phyloP scores from a whole-genome alignment of 1,140 invertebrate species.

The Venturia canescens region DNA sequence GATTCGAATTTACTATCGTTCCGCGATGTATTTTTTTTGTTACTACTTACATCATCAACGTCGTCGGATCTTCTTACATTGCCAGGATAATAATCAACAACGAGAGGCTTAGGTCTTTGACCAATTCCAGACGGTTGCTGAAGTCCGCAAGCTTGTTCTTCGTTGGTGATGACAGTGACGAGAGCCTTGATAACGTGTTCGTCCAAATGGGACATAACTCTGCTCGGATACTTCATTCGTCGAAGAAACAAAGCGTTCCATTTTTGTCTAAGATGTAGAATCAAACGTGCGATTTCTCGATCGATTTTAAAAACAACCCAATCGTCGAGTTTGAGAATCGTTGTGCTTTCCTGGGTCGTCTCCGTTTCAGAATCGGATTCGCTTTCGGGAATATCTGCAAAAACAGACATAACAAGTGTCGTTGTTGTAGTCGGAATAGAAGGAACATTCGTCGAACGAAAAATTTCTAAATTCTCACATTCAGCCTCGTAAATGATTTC shows the following conservation, averaged over 20 bases:
- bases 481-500: constrained; percentile 79
- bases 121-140: constrained; percentile 87
- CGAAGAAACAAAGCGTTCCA: constrained; percentile 87
- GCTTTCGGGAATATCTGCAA: constrained; percentile 70
- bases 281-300: constrained; percentile 81
- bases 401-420: constrained; percentile 62
- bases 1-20: too few species aligned
- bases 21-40: background rate
- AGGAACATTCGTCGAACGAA: constrained; percentile 1
- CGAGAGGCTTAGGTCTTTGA: constrained; percentile 84
- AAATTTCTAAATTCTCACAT: constrained; percentile 63
- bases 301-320: constrained; percentile 88
- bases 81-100: constrained; percentile 77
- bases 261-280: constrained; percentile 86
- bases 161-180: constrained; percentile 82
- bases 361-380: constrained; percentile 82
- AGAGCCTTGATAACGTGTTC: constrained; percentile 85
- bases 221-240: constrained; percentile 84
- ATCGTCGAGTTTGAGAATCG: constrained; percentile 84
- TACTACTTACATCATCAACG: constrained; percentile 59
- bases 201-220: constrained; percentile 82
- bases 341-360: constrained; percentile 80
- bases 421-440: background rate
- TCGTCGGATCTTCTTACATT: constrained; percentile 70
- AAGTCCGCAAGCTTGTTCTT: constrained; percentile 85